Conservation (phyloP, 30 jellyfish, hydroid and myxozoan species). For the Chironex yamaguchii region DNA sequence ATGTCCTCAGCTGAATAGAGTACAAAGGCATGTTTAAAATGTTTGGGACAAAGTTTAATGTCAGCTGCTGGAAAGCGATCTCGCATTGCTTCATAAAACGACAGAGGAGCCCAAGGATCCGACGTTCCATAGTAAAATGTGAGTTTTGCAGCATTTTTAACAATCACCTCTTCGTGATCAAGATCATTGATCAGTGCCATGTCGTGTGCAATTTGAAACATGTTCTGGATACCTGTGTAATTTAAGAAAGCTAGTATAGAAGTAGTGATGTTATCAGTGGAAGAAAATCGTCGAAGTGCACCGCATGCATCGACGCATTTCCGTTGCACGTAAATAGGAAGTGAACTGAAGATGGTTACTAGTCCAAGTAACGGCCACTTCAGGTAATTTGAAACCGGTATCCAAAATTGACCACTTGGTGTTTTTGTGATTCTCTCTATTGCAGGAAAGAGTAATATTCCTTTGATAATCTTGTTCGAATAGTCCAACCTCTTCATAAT, state of each 20-base stretch:
- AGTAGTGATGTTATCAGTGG: slow-evolving; percentile 9
- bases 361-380: slow-evolving; percentile 33
- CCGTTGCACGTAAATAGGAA: slow-evolving; percentile 11
- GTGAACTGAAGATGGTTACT: slow-evolving; percentile 9
- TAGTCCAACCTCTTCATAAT: slow-evolving; percentile 42
- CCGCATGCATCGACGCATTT: slow-evolving; percentile 7
- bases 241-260: slow-evolving; percentile 47
- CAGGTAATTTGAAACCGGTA: slow-evolving; percentile 45
- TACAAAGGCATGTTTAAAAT: slow-evolving; percentile 66
- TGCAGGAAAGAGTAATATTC: slow-evolving; percentile 68
- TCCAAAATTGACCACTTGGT: slow-evolving; percentile 74
- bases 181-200: slow-evolving; percentile 35
- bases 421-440: slow-evolving; percentile 60
- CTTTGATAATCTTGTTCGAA: slow-evolving; percentile 18
- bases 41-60: slow-evolving; percentile 29
- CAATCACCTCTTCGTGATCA: slow-evolving; percentile 26
- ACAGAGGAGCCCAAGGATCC: slow-evolving; percentile 76
- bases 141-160: slow-evolving; percentile 16
- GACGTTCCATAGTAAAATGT: slow-evolving; percentile 68
- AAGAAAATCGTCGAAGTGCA: slow-evolving; percentile 16
- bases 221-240: slow-evolving; percentile 56
- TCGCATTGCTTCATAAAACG: slow-evolving; percentile 60
- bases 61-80: slow-evolving; percentile 63
- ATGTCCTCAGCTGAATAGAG: slow-evolving; percentile 31
- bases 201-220: slow-evolving; percentile 65